Evolutionary conservation across 2,113 vertebrate genomes (phyloP), one percentile per base, ranked within the genome.

Genomic region (Strix uralensis): DNA sequence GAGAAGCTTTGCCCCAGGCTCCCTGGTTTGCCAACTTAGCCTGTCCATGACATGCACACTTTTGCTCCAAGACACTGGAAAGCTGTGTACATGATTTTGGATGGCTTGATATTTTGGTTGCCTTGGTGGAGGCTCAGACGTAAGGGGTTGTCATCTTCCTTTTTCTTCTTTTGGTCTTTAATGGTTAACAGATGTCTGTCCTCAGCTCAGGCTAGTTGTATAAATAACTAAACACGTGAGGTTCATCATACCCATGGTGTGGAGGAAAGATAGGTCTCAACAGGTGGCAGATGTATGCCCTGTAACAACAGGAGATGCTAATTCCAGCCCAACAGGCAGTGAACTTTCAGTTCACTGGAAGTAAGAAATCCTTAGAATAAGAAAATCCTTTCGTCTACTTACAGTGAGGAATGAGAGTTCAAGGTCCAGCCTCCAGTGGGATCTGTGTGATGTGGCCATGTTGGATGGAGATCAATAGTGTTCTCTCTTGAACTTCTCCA

Each of bases 181-280:
- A 36, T 59, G 16, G 47, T 58, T 83, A 89, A 69, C 27, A 78
- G 75, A 22, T 63, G 63, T 58, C 59, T 3, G 32, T 46, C 47
- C 34, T 59, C 46, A 42, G 32, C 22, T 81, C 74, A 62, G 51
- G 38, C 44, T 78, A 34, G 15, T 51, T 81, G 22, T 51, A 17
- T 55, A 49, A 58, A 21, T 52, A 57, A 46, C 44, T 65, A 6
- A 55, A 73, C 13, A 23, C 2, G 2, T 49, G 59, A 73, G 26
- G 15, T 20, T 80, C 10, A 9, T 72, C 21, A 2, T 36, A 36
- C 26, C 29, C 10, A 2, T 26, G 47, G 34, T 0, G 0, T 1
- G 29, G 36, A 84, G 52, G 52, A 59, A 65, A 23, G 72, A 27
- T 40, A 71, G 26, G 25, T 47, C 23, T 58, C 47, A 5, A 2